Conservation (phyloP, 2,797 vertebrate species). For the Gobionotothen gibberifrons region DNA sequence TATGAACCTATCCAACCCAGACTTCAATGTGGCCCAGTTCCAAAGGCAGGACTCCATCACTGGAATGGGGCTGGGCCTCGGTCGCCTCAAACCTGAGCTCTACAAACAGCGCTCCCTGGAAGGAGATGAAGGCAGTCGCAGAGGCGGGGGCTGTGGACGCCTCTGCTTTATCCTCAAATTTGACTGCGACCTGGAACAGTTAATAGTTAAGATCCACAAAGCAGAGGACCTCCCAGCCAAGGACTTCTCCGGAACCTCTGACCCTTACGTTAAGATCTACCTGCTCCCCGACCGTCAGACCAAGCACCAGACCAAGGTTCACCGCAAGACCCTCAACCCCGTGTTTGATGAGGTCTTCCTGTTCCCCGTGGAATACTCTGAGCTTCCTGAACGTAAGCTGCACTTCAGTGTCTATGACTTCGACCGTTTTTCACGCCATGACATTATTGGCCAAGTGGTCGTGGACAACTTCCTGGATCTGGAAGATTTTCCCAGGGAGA, state of each 20-base stretch:
- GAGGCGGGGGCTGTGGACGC: constrained; percentile 90
- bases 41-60: constrained; percentile 96
- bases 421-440: constrained; percentile 97
- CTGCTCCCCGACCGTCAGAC: constrained; percentile 97
- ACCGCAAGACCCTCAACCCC: constrained; percentile 97
- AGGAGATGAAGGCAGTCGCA: constrained; percentile 89
- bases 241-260: constrained; percentile 98
- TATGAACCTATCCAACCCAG: constrained; percentile 97
- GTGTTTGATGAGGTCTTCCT: constrained; percentile 99
- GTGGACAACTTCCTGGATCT: constrained; percentile 99
- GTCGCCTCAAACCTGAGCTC: constrained; percentile 96
- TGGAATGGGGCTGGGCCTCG: constrained; percentile 91
- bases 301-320: constrained; percentile 99
- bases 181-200: constrained; percentile 96
- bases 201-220: constrained; percentile 98
- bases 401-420: constrained; percentile 99
- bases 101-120: constrained; percentile 97
- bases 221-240: constrained; percentile 96
- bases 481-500: constrained; percentile 97
- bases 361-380: constrained; percentile 95
- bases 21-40: constrained; percentile 97
- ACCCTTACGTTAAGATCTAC: constrained; percentile 99
- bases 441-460: constrained; percentile 97
- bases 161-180: constrained; percentile 97
- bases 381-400: constrained; percentile 93